Evolutionary conservation across 2,888 invertebrate genomes (phyloP), one percentile per base, ranked within the genome.

Genomic region (Drosophila cognata): DNA sequence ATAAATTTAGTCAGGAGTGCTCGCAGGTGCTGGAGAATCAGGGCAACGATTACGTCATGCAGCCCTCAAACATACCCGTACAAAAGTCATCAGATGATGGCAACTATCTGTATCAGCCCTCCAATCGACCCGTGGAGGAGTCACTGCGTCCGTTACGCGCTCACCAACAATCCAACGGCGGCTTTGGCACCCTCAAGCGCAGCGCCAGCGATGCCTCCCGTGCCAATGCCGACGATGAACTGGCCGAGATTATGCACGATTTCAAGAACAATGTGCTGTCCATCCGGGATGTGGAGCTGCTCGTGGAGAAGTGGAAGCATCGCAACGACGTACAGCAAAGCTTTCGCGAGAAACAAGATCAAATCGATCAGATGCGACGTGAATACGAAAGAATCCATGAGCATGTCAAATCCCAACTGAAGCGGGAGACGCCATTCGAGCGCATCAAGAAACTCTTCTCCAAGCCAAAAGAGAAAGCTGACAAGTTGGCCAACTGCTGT

Each of bases 231-330:
- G 93, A 97, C 91, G 97, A 97, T 76, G 97, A 98, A 91, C 94
- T 98, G 69, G 95, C 96, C 4, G 97, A 97, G 93, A 97, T 98
- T 59, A 97, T 98, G 91, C 97, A 96, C 89, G 97, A 97, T 89
- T 97, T 97, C 89, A 97, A 98, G 92, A 97, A 97, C 89, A 97
- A 97, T 90, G 97, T 97, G 4, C 96, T 97, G 80, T 96, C 97
- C 0, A 96, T 98, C 89, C 95, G 96, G 0, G 97, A 97, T 93
- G 97, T 97, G 0, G 97, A 97, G 92, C 95, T 96, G 82, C 94
- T 98, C 59, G 97, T 98, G 1, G 96, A 96, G 92, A 96, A 96
- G 89, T 98, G 98, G 98, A 95, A 95, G 88, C 97, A 96, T 84
- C 94, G 97, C 66, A 97, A 97, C 85, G 97, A 97, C 92, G 97